Base-by-base conservation (phyloP, 2,888 invertebrate species). In the Archaeoteleia sp. region DNA sequence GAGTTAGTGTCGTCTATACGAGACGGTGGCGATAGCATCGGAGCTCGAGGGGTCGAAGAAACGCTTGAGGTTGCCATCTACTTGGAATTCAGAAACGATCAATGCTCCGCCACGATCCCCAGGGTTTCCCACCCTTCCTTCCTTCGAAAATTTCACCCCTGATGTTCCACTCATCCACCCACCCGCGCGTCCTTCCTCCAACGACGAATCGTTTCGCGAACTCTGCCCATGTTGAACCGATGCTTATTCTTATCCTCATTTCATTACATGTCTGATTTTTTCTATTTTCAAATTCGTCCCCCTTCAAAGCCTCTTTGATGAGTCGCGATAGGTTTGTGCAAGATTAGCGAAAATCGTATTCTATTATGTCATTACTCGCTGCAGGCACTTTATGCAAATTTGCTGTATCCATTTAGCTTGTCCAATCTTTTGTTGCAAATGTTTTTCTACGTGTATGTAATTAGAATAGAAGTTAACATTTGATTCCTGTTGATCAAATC, bases 71-170 rank as follows among this genome's bases (percentile, higher is more conserved):
- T 72, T 74, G 71, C 73, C 76, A 76, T 80, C 80, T 75, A 81
- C 77, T 80, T 77, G 78, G 81, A 82, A 82, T 81, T 81, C 79
- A 81, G 80, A 80, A 82, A 79, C 81, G 82, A 82, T 81, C 82
- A 78, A 82, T 82, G 82, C 78, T 76, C 71, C 75, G 72, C 60
- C 67, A 71, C 63, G 71, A 65, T 67, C 74, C 69, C 60, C 69
- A 51, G 40, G 46, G 35, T 63, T 66, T 62, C 40, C 51, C 30
- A 65, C 70, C 66, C 43, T 70, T 71, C 70, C 70, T 65, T 53
- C 63, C 49, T 32, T 37, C 71, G 68, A 73, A 73, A 65, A 73
- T 73, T 72, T 71, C 58, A 55, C 45, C 53, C 55, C 60, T 46
- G 48, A 43, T 42, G 49, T 42, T 35, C 62, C 57, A 42, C 51